phyloP scores from a whole-genome alignment of 2,797 vertebrate species.

The Enteromius argenteus region DNA sequence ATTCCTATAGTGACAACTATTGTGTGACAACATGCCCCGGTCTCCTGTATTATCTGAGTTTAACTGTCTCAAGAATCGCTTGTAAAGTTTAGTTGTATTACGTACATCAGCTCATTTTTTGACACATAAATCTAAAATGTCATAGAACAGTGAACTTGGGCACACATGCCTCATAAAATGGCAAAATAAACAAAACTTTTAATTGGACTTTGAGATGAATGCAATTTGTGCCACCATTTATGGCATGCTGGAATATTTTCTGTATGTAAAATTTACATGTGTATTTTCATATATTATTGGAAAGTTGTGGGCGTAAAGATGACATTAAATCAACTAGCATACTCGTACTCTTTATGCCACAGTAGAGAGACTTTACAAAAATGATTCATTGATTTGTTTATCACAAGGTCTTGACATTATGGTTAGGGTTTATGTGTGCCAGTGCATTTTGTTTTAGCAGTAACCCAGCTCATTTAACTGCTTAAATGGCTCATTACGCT shows the following conservation, averaged over 20 bases:
- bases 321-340: not conserved
- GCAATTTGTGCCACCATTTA: not conserved
- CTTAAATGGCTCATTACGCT: not conserved
- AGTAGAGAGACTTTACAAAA: not conserved
- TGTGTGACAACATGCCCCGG: not conserved
- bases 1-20: not conserved
- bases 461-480: not conserved
- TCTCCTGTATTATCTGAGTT: not conserved
- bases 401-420: not conserved
- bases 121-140: too few species aligned
- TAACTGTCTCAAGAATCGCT: not conserved
- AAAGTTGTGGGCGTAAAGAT: not conserved
- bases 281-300: not conserved
- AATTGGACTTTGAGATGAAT: constrained; percentile 3
- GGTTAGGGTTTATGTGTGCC: not conserved
- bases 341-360: not conserved
- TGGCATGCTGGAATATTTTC: not conserved
- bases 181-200: not conserved
- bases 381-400: not conserved
- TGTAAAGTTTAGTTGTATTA: not conserved
- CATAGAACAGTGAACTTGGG: not conserved
- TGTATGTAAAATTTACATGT: too few species aligned
- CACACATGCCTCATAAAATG: not conserved
- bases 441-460: not conserved
- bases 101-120: too few species aligned